Evolutionary conservation across 1,140 invertebrate genomes (phyloP).

Genomic region (Tetramorium simillimum): DNA sequence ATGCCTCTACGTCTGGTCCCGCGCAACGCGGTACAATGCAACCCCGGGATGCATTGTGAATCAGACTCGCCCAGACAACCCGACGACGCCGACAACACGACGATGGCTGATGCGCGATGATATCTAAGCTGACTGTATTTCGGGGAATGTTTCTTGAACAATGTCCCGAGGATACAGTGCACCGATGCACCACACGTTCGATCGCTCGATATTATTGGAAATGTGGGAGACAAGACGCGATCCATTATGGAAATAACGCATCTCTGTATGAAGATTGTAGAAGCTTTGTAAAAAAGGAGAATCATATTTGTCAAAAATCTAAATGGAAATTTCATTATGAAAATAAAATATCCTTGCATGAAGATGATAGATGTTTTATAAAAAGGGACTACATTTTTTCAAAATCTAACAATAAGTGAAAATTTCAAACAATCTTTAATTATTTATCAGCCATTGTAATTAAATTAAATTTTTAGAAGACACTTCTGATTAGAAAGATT

Average conservation of each 20-base stretch:
- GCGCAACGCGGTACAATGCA: conserved; percentile 74
- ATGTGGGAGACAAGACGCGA: background rate
- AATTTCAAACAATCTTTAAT: background rate
- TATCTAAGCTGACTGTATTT: conserved; percentile 17
- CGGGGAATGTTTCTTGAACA: background rate
- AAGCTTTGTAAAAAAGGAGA: background rate
- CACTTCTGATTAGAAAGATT: background rate
- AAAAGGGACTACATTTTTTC: background rate
- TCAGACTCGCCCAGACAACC: conserved; percentile 70
- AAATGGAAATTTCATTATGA: background rate
- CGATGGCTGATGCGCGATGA: conserved; percentile 11
- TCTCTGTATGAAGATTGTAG: background rate
- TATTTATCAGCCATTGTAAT: background rate
- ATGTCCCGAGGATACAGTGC: background rate
- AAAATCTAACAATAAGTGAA: background rate
- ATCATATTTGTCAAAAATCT: background rate
- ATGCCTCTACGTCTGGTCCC: conserved; percentile 55
- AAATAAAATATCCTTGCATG: background rate
- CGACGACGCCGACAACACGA: conserved; percentile 50
- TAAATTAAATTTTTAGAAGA: background rate
- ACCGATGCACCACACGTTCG: background rate
- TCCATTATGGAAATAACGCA: background rate
- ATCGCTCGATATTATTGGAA: background rate
- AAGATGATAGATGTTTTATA: background rate
- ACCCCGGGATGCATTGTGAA: conserved; percentile 73